Base-by-base conservation (phyloP, 1,140 invertebrate species). In the Orchesella cincta region DNA sequence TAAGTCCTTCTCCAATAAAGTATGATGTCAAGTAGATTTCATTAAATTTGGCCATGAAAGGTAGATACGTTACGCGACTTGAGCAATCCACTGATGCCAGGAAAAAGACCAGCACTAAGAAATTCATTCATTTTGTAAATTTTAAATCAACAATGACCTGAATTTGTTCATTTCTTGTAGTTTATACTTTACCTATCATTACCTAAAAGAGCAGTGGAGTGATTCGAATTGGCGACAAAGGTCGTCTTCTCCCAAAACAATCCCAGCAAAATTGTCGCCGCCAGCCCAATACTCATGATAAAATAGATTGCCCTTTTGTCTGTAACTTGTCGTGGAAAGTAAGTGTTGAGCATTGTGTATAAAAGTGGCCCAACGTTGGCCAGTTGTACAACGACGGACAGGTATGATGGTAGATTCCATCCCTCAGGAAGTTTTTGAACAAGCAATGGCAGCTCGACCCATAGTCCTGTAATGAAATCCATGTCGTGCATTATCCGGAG, bases 71-170 rank as follows among this genome's bases (percentile, higher is more conserved):
- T 31, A 98, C 95, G 0, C 95, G 96, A 80, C 94, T 96, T 0
- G 94, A 97, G 84, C 95, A 96, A 75, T 95, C 95, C 20, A 97
- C 94, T 0, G 95, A 84, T 0, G 94, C 91, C 39, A 94, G 88
- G 75, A 92, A 90, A 83, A 96, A 94, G 64, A 93, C 91, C 0
- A 97, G 83, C 16, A 89, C 83, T 78, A 67, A 67, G 12, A 67
- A 67, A 67, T 31, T 2, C 26, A 67, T 67, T 3, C 14, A 67
- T 29, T 67, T 46, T 67, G 33, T 14, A 57, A 57, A 57, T 31
- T 33, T 67, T 67, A 23, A 67, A 67, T 5, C 62, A 8, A 29
- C 39, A 46, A 46, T 8, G 39, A 46, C 20, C 20, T 46, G 39
- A 46, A 46, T 46, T 46, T 46, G n/a, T n/a, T n/a, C n/a, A n/a